Percentiles rank a stretch among this genome's conserved stretches.
These are phyloP conservation scores for Coracias cyanogaster DNA, from an alignment of 2,797 vertebrate species.

Conservation along the genomic window DNA sequence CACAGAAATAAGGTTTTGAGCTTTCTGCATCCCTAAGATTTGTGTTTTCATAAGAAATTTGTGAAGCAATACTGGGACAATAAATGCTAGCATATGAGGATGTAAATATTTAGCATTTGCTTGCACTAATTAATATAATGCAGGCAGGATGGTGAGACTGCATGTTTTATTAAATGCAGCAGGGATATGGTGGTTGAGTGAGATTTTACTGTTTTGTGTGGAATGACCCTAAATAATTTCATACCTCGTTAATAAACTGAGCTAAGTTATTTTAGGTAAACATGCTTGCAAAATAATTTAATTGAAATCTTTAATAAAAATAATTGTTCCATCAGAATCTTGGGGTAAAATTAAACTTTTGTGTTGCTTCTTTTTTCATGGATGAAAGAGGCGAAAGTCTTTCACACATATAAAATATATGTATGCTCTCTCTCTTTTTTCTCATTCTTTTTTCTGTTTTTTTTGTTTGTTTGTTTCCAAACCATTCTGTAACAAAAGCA, in stretches of 20 bases:
- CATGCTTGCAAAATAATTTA: neutral
- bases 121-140: neutral
- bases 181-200: neutral
- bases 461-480: neutral
- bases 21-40: neutral
- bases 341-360: neutral
- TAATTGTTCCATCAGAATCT: neutral
- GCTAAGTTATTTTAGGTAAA: neutral
- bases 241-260: neutral
- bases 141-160: neutral
- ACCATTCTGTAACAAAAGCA: neutral
- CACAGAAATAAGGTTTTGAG: neutral
- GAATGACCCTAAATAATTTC: neutral
- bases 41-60: neutral
- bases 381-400: neutral
- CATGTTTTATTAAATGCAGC: neutral
- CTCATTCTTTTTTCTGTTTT: neutral
- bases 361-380: neutral
- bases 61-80: neutral
- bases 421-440: rapidly evolving
- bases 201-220: neutral
- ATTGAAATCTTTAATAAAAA: neutral
- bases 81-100: neutral
- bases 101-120: neutral
- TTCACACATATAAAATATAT: neutral